Evolutionary conservation across 2,113 vertebrate species (phyloP).

Genomic region (Pangasianodon hypophthalmus): DNA sequence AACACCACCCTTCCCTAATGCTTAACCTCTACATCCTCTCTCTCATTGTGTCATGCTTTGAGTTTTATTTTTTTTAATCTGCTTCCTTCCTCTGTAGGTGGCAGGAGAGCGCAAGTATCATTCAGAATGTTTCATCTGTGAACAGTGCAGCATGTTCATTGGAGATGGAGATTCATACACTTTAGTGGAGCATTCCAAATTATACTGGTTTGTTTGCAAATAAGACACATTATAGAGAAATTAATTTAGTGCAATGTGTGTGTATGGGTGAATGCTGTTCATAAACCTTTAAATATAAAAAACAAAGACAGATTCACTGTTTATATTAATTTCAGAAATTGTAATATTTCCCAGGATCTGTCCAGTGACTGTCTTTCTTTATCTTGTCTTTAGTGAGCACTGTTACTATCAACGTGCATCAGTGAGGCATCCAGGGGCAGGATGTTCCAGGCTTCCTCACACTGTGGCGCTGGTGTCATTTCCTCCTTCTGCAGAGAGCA

Average conservation of each 20-base stretch:
- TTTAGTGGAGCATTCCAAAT: slow-evolving; percentile 86
- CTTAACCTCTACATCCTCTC: slow-evolving; percentile 16
- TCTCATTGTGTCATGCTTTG: slow-evolving; percentile 11
- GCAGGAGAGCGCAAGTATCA: slow-evolving; percentile 95
- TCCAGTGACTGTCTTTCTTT: slow-evolving; percentile 9
- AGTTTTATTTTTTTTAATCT: neutral
- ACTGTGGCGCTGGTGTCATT: slow-evolving; percentile 92
- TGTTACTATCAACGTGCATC: slow-evolving; percentile 85
- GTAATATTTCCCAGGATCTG: neutral
- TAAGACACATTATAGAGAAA: neutral
- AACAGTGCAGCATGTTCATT: slow-evolving; percentile 83
- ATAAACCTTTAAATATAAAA: neutral
- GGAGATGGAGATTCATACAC: slow-evolving; percentile 93
- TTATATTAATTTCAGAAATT: neutral
- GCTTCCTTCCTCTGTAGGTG: slow-evolving; percentile 72
- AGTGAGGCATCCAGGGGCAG: slow-evolving; percentile 72
- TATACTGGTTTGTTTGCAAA: slow-evolving; percentile 84
- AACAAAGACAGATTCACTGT: neutral
- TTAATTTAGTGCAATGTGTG: neutral
- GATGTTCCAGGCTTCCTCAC: slow-evolving; percentile 79
- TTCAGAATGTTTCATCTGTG: slow-evolving; percentile 93
- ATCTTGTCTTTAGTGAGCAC: slow-evolving; percentile 74
- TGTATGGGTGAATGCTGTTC: neutral
- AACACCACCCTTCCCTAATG: slow-evolving; percentile 22
- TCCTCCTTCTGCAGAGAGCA: slow-evolving; percentile 79